Evolutionary conservation across 2,888 invertebrate genomes (phyloP).

Genomic region (Tetanocera ferruginea): DNA sequence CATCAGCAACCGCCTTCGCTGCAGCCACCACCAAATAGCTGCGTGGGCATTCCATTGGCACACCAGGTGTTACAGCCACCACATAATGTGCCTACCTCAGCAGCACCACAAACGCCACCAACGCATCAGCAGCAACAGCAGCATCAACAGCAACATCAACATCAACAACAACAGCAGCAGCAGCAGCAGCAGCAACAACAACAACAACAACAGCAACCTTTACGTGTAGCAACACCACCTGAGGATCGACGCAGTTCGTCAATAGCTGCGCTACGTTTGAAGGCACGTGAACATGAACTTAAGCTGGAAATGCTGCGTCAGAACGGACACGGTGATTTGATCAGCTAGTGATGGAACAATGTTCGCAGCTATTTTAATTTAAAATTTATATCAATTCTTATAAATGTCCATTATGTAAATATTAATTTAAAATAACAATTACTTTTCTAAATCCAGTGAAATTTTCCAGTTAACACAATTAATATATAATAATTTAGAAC

Average conservation of each 20-base stretch:
- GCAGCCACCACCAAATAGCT: conserved; percentile 74
- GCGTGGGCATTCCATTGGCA: conserved; percentile 71
- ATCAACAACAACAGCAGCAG: conserved; percentile 28
- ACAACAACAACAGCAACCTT: conserved; percentile 56
- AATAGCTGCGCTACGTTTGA: conserved; percentile 87
- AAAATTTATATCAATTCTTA: not conserved
- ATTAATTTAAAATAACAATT: too few relatives aligned
- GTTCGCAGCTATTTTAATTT: not conserved
- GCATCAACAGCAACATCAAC: conserved; percentile 54
- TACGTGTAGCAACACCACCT: conserved; percentile 73
- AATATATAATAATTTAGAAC: too few relatives aligned
- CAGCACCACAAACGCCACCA: conserved; percentile 82
- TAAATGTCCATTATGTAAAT: not conserved
- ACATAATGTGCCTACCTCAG: conserved; percentile 76
- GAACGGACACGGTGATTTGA: conserved; percentile 80
- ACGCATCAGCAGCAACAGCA: conserved; percentile 51
- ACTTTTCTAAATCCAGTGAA: conserved; percentile 3
- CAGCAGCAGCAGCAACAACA: conserved; percentile 70
- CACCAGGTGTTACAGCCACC: conserved; percentile 59
- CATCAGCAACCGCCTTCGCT: conserved; percentile 35
- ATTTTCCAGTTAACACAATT: not conserved
- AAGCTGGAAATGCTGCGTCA: conserved; percentile 86
- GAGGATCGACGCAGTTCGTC: conserved; percentile 88
- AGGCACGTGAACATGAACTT: conserved; percentile 90
- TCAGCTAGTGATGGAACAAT: conserved; percentile 74